Evolutionary conservation across 2,797 vertebrate species (phyloP).

Genomic region (Emys orbicularis): DNA sequence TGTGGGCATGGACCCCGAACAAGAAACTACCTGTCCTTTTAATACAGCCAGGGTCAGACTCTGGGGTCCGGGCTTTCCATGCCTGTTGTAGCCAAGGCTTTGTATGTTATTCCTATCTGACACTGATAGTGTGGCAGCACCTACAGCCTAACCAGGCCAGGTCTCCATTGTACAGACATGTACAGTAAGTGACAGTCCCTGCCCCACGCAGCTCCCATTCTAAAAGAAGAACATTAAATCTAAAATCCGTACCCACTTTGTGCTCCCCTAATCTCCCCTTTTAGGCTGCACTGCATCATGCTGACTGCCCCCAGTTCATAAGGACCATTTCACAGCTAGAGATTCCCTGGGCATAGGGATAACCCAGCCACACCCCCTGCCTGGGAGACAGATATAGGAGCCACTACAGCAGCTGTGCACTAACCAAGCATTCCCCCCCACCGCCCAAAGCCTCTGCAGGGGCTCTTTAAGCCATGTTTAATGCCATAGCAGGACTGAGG

Average conservation of each 20-base stretch:
- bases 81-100: not conserved
- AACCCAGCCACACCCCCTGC: not conserved
- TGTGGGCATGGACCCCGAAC: not conserved
- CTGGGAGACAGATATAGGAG: not conserved
- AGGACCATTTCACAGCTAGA: not conserved
- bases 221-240: not conserved
- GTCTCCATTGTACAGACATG: rapidly evolving
- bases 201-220: not conserved
- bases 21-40: not conserved
- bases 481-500: not conserved
- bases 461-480: not conserved
- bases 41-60: not conserved
- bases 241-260: not conserved
- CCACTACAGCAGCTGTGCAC: not conserved
- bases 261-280: not conserved
- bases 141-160: not conserved
- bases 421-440: not conserved
- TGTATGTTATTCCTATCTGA: not conserved
- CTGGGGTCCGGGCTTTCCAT: not conserved
- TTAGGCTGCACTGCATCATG: not conserved
- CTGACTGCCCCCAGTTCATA: not conserved
- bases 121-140: not conserved
- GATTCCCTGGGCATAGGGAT: not conserved
- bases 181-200: not conserved
- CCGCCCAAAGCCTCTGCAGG: not conserved